A percentile compares a stretch with the other conserved stretches of the same genome.
These are phyloP conservation scores for Irena cyanogastra DNA, from an alignment of 2,113 vertebrate species.

Conservation along the genomic window DNA sequence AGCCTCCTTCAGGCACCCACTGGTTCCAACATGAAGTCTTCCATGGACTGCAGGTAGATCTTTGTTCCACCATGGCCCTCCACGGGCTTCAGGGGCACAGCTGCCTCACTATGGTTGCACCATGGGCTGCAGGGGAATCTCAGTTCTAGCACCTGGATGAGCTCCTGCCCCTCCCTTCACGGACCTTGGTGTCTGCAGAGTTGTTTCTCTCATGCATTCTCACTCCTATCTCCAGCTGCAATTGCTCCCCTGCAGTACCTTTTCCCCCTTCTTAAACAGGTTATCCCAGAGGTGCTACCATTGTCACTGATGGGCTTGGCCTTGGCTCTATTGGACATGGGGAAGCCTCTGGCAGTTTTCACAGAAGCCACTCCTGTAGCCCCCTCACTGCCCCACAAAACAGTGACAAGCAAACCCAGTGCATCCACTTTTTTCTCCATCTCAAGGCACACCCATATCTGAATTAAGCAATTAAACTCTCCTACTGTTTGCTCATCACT, in stretches of 20 bases:
- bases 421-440: not conserved
- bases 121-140: not conserved
- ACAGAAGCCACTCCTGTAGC: not conserved
- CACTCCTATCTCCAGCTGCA: not conserved
- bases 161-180: not conserved
- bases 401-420: not conserved
- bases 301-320: not conserved
- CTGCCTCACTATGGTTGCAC: not conserved
- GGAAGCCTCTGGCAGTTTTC: not conserved
- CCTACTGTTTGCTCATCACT: not conserved
- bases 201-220: not conserved
- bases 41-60: not conserved
- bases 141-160: fast-evolving
- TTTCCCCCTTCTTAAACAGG: not conserved
- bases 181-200: not conserved
- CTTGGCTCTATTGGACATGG: not conserved
- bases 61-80: not conserved
- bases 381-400: not conserved
- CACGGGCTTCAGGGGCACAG: not conserved
- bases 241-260: not conserved
- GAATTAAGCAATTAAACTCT: not conserved
- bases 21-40: not conserved
- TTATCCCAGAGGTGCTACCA: not conserved
- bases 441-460: not conserved
- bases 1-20: not conserved